Percentiles rank a stretch among this genome's conserved stretches.
These are phyloP conservation scores for Rhinolophus ferrumequinum DNA, from an alignment of 2,113 vertebrate species.

Conservation along the genomic window DNA sequence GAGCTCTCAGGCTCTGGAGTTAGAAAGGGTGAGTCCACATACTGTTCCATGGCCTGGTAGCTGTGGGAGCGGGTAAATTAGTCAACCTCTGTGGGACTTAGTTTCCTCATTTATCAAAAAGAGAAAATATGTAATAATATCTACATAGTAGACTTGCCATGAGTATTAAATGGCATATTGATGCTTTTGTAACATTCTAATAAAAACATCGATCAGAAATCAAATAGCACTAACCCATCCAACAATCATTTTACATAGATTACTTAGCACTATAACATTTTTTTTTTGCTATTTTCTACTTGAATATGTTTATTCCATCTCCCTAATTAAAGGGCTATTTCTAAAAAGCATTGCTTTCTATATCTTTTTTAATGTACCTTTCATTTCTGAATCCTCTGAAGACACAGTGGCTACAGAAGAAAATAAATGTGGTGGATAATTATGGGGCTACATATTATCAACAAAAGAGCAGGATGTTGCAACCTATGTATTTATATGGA, in stretches of 20 bases:
- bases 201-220: conserved; percentile 23
- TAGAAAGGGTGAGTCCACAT: neutral
- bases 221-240: neutral
- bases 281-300: neutral
- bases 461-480: neutral
- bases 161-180: neutral
- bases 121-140: neutral
- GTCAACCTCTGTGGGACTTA: neutral
- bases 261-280: neutral
- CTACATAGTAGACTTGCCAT: neutral
- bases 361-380: neutral
- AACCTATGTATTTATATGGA: neutral
- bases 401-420: neutral
- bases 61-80: neutral
- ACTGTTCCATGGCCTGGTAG: neutral
- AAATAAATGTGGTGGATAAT: neutral
- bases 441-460: neutral
- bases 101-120: neutral
- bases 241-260: neutral
- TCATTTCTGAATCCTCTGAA: neutral
- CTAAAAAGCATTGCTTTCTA: neutral
- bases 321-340: neutral
- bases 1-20: neutral
- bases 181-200: neutral
- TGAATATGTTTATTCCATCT: neutral